These are phyloP conservation scores for Trissolcus japonicus DNA, from an alignment of 2,888 invertebrate species.

Conservation along the genomic window DNA sequence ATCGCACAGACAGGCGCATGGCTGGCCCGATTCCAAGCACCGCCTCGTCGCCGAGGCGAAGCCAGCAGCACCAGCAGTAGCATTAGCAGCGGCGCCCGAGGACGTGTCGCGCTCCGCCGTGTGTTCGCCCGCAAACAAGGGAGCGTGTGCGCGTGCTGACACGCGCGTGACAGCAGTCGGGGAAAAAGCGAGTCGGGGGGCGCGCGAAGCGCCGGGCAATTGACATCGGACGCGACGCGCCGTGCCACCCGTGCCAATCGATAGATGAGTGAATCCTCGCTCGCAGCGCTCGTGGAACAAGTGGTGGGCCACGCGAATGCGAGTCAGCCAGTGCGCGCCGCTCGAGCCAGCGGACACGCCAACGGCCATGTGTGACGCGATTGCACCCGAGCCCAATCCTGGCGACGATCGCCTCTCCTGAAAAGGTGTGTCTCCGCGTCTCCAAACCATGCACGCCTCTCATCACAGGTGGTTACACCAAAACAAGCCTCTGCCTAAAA, in stretches of 20 bases:
- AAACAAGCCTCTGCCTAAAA: too few relatives aligned
- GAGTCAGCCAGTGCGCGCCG: conserved; percentile 48
- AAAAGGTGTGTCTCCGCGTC: conserved; percentile 59
- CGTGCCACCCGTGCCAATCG: conserved; percentile 62
- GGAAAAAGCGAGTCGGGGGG: neutral
- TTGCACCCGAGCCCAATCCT: conserved; percentile 36
- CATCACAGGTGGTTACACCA: too few relatives aligned
- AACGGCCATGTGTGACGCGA: conserved; percentile 45
- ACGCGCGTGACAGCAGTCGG: neutral
- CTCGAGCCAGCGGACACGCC: conserved; percentile 45
- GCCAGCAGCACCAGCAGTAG: conserved; percentile 66
- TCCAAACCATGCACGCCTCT: too few relatives aligned
- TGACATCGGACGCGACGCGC: conserved; percentile 11
- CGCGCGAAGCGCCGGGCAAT: neutral
- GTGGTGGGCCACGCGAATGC: conserved; percentile 65
- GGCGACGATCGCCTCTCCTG: conserved; percentile 53
- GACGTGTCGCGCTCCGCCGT: conserved; percentile 39
- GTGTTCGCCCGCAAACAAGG: conserved; percentile 8
- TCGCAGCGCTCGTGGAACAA: conserved; percentile 73
- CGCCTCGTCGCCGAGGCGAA: conserved; percentile 67
- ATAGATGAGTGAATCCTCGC: conserved; percentile 70
- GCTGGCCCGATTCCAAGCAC: conserved; percentile 73
- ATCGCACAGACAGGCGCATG: conserved; percentile 69
- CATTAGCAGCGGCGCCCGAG: conserved; percentile 67
- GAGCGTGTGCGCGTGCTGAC: conserved; percentile 16